These are phyloP conservation scores for Phragmatobia fuliginosa DNA, from an alignment of 2,888 invertebrate species.

Conservation along the genomic window DNA sequence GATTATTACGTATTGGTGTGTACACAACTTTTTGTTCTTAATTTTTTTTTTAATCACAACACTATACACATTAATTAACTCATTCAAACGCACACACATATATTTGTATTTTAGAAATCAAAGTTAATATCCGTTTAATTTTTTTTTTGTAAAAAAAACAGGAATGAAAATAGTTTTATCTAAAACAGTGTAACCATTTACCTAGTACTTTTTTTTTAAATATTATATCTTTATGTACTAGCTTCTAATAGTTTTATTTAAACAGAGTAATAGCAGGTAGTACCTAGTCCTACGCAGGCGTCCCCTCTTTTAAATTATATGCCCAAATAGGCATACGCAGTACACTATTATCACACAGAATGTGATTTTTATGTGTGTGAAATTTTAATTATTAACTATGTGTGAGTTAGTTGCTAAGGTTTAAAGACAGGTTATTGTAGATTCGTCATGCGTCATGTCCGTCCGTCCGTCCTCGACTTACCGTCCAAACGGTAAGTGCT, in stretches of 20 bases:
- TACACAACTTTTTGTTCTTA: background rate
- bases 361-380: too few relatives aligned
- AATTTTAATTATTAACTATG: too few relatives aligned
- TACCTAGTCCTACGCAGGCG: too few relatives aligned
- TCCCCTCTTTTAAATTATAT: too few relatives aligned
- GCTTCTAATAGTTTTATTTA: background rate
- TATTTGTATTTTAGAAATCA: conserved; percentile 10
- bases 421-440: too few relatives aligned
- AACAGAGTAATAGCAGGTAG: too few relatives aligned
- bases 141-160: background rate
- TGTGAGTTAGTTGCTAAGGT: too few relatives aligned
- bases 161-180: background rate
- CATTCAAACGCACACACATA: background rate
- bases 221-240: background rate
- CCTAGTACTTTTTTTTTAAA: background rate
- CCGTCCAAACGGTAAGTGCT: too few relatives aligned
- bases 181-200: background rate
- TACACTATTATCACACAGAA: too few relatives aligned
- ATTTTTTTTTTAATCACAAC: conserved; percentile 1
- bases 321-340: too few relatives aligned
- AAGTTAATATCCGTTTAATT: conserved; percentile 12
- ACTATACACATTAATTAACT: background rate
- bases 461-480: too few relatives aligned
- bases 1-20: background rate
- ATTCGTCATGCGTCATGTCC: too few relatives aligned